These are phyloP conservation scores for Colossoma macropomum DNA, from an alignment of 2,113 vertebrate genomes.

Conservation along the genomic window DNA sequence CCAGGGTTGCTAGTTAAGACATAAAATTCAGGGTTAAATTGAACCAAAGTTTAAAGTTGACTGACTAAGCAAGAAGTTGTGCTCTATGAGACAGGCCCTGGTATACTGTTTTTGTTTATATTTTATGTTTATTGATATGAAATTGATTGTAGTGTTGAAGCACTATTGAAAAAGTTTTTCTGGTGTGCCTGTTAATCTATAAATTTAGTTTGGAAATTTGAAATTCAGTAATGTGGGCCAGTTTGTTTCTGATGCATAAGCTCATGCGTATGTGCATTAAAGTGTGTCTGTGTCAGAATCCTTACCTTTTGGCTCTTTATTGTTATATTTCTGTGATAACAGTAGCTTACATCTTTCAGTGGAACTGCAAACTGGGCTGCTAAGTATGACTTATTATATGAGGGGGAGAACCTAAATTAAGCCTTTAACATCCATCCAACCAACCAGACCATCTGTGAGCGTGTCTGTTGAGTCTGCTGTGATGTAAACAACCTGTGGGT, in stretches of 20 bases:
- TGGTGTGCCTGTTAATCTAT: background rate
- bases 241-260: background rate
- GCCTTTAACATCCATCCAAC: too few species aligned
- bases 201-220: background rate
- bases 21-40: too few species aligned
- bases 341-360: too few species aligned
- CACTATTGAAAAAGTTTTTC: background rate
- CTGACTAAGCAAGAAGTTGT: too few species aligned
- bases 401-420: too few species aligned
- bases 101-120: slow-evolving; percentile 7
- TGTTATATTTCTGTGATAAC: too few species aligned
- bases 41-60: too few species aligned
- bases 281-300: background rate
- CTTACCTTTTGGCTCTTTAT: background rate
- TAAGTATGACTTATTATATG: too few species aligned
- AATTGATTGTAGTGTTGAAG: background rate
- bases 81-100: too few species aligned
- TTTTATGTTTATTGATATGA: background rate
- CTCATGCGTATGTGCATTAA: background rate
- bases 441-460: background rate
- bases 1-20: too few species aligned
- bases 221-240: background rate
- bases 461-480: background rate
- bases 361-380: too few species aligned
- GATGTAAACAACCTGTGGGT: too few species aligned